Evolutionary conservation across 2,113 vertebrate genomes (phyloP).

Genomic region (Zingel zingel): DNA sequence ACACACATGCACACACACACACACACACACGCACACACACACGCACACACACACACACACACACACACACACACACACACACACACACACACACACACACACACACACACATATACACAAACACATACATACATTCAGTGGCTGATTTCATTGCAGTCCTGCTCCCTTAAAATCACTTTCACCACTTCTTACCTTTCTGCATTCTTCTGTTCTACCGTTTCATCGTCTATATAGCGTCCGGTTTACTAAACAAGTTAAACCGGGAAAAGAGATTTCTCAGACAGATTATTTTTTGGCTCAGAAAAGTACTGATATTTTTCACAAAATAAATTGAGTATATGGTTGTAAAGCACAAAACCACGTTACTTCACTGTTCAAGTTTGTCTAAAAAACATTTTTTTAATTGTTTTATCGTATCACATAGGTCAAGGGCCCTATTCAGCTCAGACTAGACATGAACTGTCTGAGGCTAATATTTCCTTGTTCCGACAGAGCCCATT

Average conservation of each 20-base stretch:
- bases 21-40: constrained; percentile 15
- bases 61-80: constrained; percentile 24
- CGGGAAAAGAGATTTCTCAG: neutral
- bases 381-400: neutral
- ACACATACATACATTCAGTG: neutral
- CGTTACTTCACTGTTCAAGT: neutral
- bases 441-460: too few relatives aligned
- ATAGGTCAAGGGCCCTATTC: neutral
- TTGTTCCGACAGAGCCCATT: neutral
- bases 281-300: neutral
- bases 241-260: constrained; percentile 10
- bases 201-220: constrained; percentile 9
- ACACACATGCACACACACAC: constrained; percentile 16
- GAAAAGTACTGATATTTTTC: neutral
- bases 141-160: neutral
- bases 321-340: neutral
- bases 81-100: constrained; percentile 23
- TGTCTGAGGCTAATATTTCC: too few relatives aligned
- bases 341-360: neutral
- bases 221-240: constrained; percentile 12
- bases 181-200: neutral
- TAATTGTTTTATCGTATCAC: neutral
- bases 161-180: neutral
- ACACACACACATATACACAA: neutral
- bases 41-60: neutral